Percentiles rank a stretch among this genome's conserved stretches.
These are phyloP conservation scores for Muscicapa comitata DNA, from an alignment of 2,797 vertebrate species.

Conservation along the genomic window DNA sequence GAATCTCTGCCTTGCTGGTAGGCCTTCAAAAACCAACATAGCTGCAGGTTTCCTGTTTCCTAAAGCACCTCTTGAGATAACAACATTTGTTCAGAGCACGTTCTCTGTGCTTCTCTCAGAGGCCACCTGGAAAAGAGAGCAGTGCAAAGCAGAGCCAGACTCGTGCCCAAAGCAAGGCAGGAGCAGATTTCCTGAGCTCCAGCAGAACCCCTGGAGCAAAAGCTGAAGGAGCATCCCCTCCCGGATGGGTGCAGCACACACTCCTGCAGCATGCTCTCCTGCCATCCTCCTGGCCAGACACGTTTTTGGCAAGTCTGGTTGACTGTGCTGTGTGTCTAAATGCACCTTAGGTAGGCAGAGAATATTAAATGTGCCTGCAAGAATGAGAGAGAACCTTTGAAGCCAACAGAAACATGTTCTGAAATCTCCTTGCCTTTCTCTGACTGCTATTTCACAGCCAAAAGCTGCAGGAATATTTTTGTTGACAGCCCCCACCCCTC, in stretches of 20 bases:
- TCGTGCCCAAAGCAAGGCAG: neutral
- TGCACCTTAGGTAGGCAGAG: neutral
- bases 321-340: neutral
- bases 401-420: no score
- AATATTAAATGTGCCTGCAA: neutral
- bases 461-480: no score
- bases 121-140: neutral
- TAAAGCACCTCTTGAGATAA: neutral
- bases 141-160: neutral
- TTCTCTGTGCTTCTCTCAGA: neutral
- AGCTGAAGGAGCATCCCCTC: neutral
- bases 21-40: neutral
- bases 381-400: no score
- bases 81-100: neutral
- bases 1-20: neutral
- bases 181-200: neutral
- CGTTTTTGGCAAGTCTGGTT: neutral
- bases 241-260: rapidly evolving
- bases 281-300: neutral
- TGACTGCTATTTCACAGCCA: no score
- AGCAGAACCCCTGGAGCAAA: neutral
- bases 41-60: neutral
- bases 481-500: no score
- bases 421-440: no score
- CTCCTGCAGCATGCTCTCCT: neutral